Conservation (phyloP, 1,140 invertebrate species). For the Geopemphigus sp. region DNA sequence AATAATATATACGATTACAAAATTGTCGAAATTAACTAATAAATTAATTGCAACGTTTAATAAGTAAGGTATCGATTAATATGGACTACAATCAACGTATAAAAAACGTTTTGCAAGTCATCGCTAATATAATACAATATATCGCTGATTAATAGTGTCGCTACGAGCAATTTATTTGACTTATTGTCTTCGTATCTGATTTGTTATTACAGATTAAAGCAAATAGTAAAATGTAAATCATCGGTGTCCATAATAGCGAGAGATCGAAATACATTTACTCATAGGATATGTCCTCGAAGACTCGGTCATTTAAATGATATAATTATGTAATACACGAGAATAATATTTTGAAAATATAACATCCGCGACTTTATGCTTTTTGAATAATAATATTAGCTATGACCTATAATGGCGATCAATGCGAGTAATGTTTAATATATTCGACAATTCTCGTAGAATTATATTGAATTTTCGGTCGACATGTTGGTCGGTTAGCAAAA, state of each 20-base stretch:
- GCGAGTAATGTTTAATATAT: no score
- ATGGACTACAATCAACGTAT: no score
- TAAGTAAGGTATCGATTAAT: background rate
- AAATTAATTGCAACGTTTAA: background rate
- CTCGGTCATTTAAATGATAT: background rate
- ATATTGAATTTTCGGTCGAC: no score
- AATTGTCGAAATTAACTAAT: background rate
- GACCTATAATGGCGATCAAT: no score
- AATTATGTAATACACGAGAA: background rate
- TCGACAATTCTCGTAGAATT: no score
- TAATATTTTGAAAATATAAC: no score
- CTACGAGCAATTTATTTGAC: background rate
- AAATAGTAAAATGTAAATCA: background rate
- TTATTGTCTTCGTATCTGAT: slow-evolving; percentile 27
- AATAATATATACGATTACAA: background rate
- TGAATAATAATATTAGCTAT: no score
- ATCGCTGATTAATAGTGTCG: slow-evolving; percentile 8
- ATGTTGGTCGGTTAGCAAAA: no score
- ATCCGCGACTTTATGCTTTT: no score
- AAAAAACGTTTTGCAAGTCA: background rate
- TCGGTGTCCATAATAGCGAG: background rate
- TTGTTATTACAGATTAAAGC: slow-evolving; percentile 17
- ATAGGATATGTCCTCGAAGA: background rate
- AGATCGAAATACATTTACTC: background rate
- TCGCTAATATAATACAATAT: background rate